Base-by-base conservation (phyloP, 2,797 vertebrate genomes). In the Lepus townsendii region DNA sequence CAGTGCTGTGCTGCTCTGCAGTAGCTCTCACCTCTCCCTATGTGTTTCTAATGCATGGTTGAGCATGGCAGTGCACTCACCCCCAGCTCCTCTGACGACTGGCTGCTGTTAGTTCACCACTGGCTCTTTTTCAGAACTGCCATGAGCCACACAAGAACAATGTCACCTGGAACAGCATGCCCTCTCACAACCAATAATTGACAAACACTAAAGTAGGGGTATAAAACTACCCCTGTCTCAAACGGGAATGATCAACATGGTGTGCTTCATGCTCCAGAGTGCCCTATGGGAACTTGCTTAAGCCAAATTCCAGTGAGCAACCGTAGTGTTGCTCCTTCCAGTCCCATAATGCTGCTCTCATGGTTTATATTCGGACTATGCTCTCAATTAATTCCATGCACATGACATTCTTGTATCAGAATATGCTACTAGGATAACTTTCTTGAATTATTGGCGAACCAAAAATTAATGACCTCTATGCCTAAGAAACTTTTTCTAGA, bases 11-110 rank as follows among this genome's bases (percentile, higher is more conserved):
- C 65, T 8, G 73, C 30, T 63, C 4, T 32, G 54, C 0, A 11
- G 27, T 7, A 62, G 12, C 13, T 82, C n/a, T 57, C 7, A 32
- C 14, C 24, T 72, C 11, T 60, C 93, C 30, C 52, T 26, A 22
- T 35, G 71, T 77, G 5, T 71, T 85, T 83, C 50, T 66, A 66
- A 32, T 9, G 57, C 2, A 14, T 3, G 30, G 38, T 14, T 32
- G 12, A 20, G n/a, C 19, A 30, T 7, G 35, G 24, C 14, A 54
- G 16, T 4, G 9, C 1, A 10, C 12, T 2, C 20, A n/a, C 1
- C 3, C 17, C 24, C 5, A 63, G 52, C 9, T 69, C 22, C 50
- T 76, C 77, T 79, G 57, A 84, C 17, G 57, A 68, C 32, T 65
- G 62, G 19, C 68, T 65, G 16, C n/a, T n/a, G 16, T 24, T 42